A percentile compares a stretch with the other conserved stretches of the same genome.
Conservation (phyloP, 2,797 vertebrate species). For the Delichon dasypus region DNA sequence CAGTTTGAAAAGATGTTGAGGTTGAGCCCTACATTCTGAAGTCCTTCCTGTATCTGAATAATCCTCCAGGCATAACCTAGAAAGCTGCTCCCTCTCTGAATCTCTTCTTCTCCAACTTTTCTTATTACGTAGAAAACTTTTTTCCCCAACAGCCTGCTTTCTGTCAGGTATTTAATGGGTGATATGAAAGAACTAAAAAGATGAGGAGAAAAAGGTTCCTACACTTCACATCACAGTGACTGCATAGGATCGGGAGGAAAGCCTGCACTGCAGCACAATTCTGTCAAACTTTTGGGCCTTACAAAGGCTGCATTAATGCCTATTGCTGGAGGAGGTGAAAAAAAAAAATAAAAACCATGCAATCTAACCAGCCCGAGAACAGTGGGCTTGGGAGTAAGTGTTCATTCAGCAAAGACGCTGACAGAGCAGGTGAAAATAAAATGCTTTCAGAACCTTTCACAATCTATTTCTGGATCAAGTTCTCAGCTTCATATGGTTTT, state of each 20-base stretch:
- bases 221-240: not conserved
- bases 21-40: not conserved
- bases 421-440: conserved; percentile 48
- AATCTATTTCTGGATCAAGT: conserved; percentile 45
- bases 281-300: conserved; percentile 1
- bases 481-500: not conserved
- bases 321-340: not conserved
- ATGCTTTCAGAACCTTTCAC: conserved; percentile 47
- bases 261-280: not conserved
- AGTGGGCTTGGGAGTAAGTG: not conserved
- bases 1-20: not conserved
- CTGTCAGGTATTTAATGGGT: not conserved
- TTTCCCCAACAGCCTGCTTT: not conserved
- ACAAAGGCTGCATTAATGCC: conserved; percentile 13
- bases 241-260: not conserved
- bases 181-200: conserved; percentile 27
- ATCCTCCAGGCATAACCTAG: not conserved
- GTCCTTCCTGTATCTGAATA: not conserved
- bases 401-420: conserved; percentile 5
- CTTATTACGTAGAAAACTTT: not conserved
- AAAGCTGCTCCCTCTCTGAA: not conserved
- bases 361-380: conserved; percentile 7
- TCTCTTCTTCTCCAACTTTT: not conserved
- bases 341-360: not conserved
- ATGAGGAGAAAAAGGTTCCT: not conserved